Conservation (phyloP, 2,113 vertebrate genomes). For the Otis tarda region DNA sequence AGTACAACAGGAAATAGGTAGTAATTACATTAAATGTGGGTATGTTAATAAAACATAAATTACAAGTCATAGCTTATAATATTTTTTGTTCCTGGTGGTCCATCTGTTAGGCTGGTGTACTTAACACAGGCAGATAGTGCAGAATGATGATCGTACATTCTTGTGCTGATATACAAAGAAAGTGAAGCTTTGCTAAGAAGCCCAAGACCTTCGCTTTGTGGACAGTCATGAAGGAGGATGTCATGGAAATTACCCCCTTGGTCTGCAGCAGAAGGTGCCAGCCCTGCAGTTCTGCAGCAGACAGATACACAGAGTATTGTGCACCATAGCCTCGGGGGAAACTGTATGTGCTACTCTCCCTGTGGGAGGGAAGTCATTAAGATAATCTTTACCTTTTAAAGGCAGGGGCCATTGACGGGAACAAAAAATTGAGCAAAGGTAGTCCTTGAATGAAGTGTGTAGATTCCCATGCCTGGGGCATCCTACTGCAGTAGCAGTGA, state of each 20-base stretch:
- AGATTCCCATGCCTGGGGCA: constrained; percentile 36
- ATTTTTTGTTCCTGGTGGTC: background rate
- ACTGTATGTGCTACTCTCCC: background rate
- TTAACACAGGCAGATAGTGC: background rate
- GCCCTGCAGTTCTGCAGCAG: background rate
- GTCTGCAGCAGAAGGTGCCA: constrained; percentile 19
- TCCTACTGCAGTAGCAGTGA: background rate
- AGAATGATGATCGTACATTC: background rate
- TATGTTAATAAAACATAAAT: background rate
- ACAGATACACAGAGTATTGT: background rate
- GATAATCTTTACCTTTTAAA: constrained; percentile 51
- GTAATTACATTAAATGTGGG: background rate
- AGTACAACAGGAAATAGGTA: background rate
- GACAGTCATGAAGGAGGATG: background rate
- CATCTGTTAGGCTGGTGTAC: background rate
- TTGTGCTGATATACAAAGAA: background rate
- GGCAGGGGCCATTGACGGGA: constrained; percentile 10
- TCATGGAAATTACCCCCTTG: background rate
- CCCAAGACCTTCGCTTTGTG: background rate
- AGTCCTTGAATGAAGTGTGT: constrained; percentile 33
- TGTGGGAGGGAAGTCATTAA: constrained; percentile 43
- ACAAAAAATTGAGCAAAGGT: constrained; percentile 38
- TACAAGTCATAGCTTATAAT: background rate
- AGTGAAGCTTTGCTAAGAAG: background rate
- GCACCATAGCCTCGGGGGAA: constrained; percentile 10